phyloP scores from a whole-genome alignment of 2,888 invertebrate genomes.

The Ochlodes sylvanus region DNA sequence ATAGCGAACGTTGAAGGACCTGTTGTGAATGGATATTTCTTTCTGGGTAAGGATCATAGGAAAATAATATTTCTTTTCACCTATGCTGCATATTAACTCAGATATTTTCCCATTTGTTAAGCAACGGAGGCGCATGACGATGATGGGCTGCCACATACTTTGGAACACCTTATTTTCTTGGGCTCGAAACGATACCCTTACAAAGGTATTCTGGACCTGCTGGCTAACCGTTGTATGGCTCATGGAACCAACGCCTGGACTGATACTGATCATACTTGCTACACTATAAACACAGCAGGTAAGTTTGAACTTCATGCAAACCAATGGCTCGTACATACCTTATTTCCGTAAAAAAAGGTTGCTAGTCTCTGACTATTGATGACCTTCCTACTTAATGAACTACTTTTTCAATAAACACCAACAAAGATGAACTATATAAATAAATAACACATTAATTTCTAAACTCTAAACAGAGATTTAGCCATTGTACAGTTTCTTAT shows the following conservation, averaged over 20 bases:
- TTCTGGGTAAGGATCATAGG: conserved; percentile 87
- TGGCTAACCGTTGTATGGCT: conserved; percentile 95
- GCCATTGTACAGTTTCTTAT: no score
- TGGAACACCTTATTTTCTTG: conserved; percentile 96
- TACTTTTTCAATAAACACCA: no score
- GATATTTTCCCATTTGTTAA: conserved; percentile 57
- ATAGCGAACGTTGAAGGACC: conserved; percentile 95
- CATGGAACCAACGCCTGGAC: conserved; percentile 98
- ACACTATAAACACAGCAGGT: conserved; percentile 93
- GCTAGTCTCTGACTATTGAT: no score
- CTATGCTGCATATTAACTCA: no score
- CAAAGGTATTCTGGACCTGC: conserved; percentile 94
- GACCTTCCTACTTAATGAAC: no score
- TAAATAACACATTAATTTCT: no score
- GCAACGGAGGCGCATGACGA: conserved; percentile 96
- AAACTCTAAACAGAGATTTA: no score
- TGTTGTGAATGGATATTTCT: conserved; percentile 94
- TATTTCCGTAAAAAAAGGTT: no score
- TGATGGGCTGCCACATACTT: conserved; percentile 96
- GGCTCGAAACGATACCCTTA: conserved; percentile 96
- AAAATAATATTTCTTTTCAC: background rate
- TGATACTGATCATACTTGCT: conserved; percentile 93
- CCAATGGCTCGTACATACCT: background rate
- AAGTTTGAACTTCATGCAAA: background rate
- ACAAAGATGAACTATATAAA: no score